Conservation (phyloP, 2,888 invertebrate species). For the Drosophila ustulata region DNA sequence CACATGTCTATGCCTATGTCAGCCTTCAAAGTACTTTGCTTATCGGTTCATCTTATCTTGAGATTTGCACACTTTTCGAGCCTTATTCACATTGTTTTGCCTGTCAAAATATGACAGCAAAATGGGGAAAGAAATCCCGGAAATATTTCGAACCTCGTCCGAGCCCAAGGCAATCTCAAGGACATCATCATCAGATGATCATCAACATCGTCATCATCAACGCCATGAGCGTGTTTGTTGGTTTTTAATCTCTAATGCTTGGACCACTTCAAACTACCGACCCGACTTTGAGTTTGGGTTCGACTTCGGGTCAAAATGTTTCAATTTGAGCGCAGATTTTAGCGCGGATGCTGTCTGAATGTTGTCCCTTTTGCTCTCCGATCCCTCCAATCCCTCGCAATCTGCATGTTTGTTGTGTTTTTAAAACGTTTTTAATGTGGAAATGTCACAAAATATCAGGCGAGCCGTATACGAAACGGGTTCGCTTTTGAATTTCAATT, state of each 20-base stretch:
- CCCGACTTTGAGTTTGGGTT: conserved; percentile 22
- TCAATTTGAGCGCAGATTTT: conserved; percentile 78
- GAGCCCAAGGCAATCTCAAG: conserved; percentile 12
- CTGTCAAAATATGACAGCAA: conserved; percentile 64
- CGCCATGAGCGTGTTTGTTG: conserved; percentile 35
- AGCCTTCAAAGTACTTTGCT: conserved; percentile 1
- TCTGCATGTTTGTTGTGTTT: conserved; percentile 73
- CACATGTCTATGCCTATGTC: not conserved
- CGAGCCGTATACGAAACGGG: conserved; percentile 35
- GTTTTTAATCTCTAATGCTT: conserved; percentile 66
- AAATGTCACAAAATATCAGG: conserved; percentile 79
- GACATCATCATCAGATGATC: conserved; percentile 12
- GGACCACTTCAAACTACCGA: conserved; percentile 55
- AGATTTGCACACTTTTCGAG: conserved; percentile 13
- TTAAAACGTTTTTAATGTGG: conserved; percentile 75
- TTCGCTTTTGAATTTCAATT: conserved; percentile 37
- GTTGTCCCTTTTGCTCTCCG: not conserved
- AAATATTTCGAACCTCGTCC: conserved; percentile 3
- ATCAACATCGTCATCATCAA: conserved; percentile 10
- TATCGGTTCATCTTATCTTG: conserved; percentile 32
- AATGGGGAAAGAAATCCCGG: conserved; percentile 20
- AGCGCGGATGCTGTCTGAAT: conserved; percentile 72
- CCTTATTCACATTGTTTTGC: conserved; percentile 19
- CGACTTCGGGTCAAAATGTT: conserved; percentile 75
- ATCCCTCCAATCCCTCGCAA: conserved; percentile 27